Base-by-base conservation (phyloP, 2,888 invertebrate genomes). In the Pseudanteris insignis region DNA sequence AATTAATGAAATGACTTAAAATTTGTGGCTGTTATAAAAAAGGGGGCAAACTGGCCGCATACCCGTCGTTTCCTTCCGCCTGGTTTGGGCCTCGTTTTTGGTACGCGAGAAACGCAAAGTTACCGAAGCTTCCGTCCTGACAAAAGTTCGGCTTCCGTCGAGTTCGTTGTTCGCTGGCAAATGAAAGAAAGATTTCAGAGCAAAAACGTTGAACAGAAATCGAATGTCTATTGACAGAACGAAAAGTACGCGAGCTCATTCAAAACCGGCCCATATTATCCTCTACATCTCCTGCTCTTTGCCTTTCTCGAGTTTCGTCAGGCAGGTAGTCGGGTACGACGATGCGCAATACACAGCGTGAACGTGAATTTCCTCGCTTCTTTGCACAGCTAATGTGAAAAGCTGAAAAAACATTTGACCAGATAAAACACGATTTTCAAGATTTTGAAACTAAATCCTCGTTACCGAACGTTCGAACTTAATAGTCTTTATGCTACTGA, bases 191-290 rank as follows among this genome's bases (percentile, higher is more conserved):
- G 57, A 12, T n/a, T 32, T 47, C 34, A 12, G 24, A 5, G 41
- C 30, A 51, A 47, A 58, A 48, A 48, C 15, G 40, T 6, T 26
- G 37, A 25, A 54, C 41, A 47, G 41, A 54, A 61, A 58, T 58
- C 50, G 46, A 55, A 58, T 40, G 47, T 36, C 62, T 53, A 65
- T 65, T 65, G 62, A 63, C 64, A 48, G 30, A 43, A 44, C 46
- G 51, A 61, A 60, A 61, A 54, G 41, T 48, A 24, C 9, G 11
- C 46, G 43, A 37, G 33, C 30, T 26, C 51, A 55, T 55, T 51
- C 30, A 53, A 41, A 50, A 34, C 30, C 43, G 38, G 25, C 32
- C 41, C 43, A 57, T 51, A 47, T 57, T 29, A 44, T 51, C 41
- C 46, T 63, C 41, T 37, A 37, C 26, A 9, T 46, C 21, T 48